phyloP scores from a whole-genome alignment of 2,797 vertebrate species.

The Centroberyx gerrardi region DNA sequence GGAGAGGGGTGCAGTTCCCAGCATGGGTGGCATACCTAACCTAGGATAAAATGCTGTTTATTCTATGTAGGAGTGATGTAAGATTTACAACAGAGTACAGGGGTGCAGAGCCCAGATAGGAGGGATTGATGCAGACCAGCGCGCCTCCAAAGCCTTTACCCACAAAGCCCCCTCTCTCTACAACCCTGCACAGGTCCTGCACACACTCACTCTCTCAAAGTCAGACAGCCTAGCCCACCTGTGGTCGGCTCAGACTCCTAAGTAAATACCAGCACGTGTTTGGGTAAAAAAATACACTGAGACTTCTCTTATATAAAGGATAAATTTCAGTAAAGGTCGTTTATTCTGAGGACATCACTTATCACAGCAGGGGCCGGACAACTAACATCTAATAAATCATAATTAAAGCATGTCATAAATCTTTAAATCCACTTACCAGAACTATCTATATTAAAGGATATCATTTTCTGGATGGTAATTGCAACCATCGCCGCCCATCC shows the following conservation, averaged over 20 bases:
- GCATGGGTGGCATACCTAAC: slow-evolving; percentile 68
- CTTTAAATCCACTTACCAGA: slow-evolving; percentile 40
- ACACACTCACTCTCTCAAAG: slow-evolving; percentile 65
- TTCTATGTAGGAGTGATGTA: slow-evolving; percentile 42
- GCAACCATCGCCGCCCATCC: slow-evolving; percentile 41
- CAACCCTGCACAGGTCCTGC: slow-evolving; percentile 59
- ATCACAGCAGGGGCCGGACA: slow-evolving; percentile 30
- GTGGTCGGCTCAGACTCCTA: slow-evolving; percentile 84
- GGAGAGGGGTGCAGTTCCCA: slow-evolving; percentile 49
- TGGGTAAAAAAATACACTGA: slow-evolving; percentile 70
- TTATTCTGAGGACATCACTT: slow-evolving; percentile 63
- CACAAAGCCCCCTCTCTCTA: slow-evolving; percentile 77
- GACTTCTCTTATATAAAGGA: slow-evolving; percentile 58
- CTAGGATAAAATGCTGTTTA: slow-evolving; percentile 62
- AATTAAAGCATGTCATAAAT: slow-evolving; percentile 31
- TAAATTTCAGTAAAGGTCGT: slow-evolving; percentile 47
- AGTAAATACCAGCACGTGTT: slow-evolving; percentile 82
- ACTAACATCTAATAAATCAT: slow-evolving; percentile 44
- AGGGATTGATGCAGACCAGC: slow-evolving; percentile 30
- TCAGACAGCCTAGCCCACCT: slow-evolving; percentile 81
- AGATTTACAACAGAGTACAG: slow-evolving; percentile 48
- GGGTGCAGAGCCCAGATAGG: slow-evolving; percentile 17
- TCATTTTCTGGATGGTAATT: slow-evolving; percentile 59
- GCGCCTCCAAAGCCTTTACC: slow-evolving; percentile 48
- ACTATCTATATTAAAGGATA: slow-evolving; percentile 62